phyloP scores from a whole-genome alignment of 2,888 invertebrate species.

The Heliconius aoede region DNA sequence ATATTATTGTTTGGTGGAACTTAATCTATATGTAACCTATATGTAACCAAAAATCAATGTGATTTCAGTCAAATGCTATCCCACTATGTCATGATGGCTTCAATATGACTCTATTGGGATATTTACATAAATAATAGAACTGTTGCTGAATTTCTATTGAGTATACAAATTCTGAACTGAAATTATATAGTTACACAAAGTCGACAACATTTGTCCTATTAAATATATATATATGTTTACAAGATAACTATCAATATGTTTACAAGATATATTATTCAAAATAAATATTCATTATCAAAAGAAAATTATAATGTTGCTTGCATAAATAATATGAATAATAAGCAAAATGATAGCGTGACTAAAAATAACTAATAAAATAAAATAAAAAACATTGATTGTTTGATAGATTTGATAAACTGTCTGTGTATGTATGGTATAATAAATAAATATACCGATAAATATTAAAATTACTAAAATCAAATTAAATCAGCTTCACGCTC shows the following conservation, averaged over 20 bases:
- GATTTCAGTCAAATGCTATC: too few relatives aligned
- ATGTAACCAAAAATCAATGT: too few relatives aligned
- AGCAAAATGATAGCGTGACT: background rate
- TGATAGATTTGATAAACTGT: background rate
- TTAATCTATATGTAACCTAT: too few relatives aligned
- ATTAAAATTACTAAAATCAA: too few relatives aligned
- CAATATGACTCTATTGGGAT: too few relatives aligned
- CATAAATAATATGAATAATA: constrained; percentile 2
- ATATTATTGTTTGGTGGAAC: too few relatives aligned
- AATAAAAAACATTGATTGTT: background rate
- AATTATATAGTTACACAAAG: background rate
- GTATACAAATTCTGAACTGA: background rate
- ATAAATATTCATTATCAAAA: background rate
- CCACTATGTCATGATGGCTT: too few relatives aligned
- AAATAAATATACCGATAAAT: too few relatives aligned
- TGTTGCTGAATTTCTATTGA: background rate
- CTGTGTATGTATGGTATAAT: background rate
- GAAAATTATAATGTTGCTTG: background rate
- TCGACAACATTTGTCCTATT: too few relatives aligned
- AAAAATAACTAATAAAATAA: background rate
- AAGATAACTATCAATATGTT: background rate
- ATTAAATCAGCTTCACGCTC: too few relatives aligned
- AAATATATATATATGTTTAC: background rate
- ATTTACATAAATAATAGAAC: background rate
- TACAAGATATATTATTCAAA: background rate